These are phyloP conservation scores for Myotis findleyi DNA, from an alignment of 2,797 vertebrate species.

Conservation along the genomic window DNA sequence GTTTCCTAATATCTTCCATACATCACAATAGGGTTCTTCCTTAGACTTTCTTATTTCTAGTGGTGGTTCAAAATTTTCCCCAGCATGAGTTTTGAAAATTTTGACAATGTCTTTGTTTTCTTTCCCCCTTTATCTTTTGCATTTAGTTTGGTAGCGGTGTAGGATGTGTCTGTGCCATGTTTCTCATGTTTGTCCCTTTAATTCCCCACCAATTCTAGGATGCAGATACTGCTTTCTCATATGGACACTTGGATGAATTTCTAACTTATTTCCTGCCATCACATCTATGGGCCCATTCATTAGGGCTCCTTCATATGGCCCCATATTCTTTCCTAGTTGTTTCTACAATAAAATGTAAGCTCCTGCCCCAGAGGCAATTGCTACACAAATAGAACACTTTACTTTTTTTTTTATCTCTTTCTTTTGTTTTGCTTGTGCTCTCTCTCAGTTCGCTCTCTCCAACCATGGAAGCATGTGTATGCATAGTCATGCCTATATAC, in stretches of 20 bases:
- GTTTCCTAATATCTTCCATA: not conserved
- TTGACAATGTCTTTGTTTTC: not conserved
- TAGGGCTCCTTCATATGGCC: not conserved
- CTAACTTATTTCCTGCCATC: not conserved
- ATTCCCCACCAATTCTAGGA: not conserved
- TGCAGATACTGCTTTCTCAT: not conserved
- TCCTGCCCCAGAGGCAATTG: too few relatives aligned
- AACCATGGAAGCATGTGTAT: not conserved
- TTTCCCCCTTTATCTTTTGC: not conserved
- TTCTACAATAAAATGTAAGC: not conserved
- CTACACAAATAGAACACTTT: not conserved
- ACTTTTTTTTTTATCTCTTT: not conserved
- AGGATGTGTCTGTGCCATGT: not conserved
- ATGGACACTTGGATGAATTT: not conserved
- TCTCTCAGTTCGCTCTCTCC: not conserved
- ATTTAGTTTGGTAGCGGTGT: not conserved
- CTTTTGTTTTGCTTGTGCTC: not conserved
- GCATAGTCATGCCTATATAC: not conserved
- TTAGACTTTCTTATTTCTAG: not conserved
- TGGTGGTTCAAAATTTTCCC: not conserved
- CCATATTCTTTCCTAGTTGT: not conserved
- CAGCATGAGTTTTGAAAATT: not conserved
- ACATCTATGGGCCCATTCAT: accelerated
- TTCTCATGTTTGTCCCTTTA: not conserved
- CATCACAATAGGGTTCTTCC: not conserved